phyloP scores from a whole-genome alignment of 2,797 vertebrate genomes.

The Ptychobarbus kaznakovi region DNA sequence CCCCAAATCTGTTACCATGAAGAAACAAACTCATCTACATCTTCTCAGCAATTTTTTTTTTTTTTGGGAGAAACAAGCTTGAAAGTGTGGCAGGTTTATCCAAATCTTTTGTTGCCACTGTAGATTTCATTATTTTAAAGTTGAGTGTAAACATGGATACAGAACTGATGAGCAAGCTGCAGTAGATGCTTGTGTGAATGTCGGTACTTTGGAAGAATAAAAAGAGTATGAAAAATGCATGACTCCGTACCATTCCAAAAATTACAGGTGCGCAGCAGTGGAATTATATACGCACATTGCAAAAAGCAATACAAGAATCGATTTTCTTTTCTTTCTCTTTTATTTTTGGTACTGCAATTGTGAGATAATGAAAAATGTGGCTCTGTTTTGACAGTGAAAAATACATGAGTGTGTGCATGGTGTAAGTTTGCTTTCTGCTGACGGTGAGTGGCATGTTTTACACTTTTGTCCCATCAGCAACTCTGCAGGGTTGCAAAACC shows the following conservation, averaged over 20 bases:
- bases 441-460: constrained; percentile 51
- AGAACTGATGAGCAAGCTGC: not conserved
- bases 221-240: not conserved
- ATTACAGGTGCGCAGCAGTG: not conserved
- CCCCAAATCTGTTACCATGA: not conserved
- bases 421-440: constrained; percentile 54
- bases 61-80: not conserved
- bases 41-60: not conserved
- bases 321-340: not conserved
- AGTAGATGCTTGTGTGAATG: not conserved
- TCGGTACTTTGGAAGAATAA: not conserved
- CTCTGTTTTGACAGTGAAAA: constrained; percentile 36
- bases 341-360: not conserved
- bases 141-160: not conserved
- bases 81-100: not conserved
- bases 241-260: not conserved
- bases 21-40: not conserved
- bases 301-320: not conserved
- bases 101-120: not conserved
- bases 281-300: not conserved
- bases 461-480: constrained; percentile 57
- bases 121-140: not conserved
- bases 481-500: constrained; percentile 38
- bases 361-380: not conserved
- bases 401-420: constrained; percentile 33